These are phyloP conservation scores for silkworm (Bombyx mori) DNA, from an alignment of 1,140 invertebrate species.

Conservation along the genomic window DNA sequence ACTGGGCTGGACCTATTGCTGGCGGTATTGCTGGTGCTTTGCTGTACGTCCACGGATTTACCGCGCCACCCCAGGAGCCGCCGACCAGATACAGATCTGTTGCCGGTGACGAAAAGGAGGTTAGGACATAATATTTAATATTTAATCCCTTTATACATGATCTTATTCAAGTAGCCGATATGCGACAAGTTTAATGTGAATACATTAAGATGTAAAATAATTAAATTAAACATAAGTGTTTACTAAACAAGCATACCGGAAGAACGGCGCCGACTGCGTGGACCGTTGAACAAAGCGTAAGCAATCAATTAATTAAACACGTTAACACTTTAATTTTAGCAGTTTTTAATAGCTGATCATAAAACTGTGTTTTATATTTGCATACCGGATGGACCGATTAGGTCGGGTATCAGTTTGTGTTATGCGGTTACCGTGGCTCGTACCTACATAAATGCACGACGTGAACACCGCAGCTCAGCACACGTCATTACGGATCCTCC, in stretches of 20 bases:
- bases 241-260: slow-evolving; percentile 51
- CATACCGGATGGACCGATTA: too few species aligned
- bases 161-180: too few species aligned
- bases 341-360: too few species aligned
- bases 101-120: slow-evolving; percentile 78
- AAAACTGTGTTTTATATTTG: too few species aligned
- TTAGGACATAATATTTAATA: slow-evolving; percentile 30
- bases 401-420: too few species aligned
- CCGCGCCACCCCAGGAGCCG: slow-evolving; percentile 70
- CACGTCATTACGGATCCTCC: too few species aligned
- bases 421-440: too few species aligned
- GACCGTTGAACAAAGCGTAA: slow-evolving; percentile 62
- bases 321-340: background rate
- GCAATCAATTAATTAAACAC: slow-evolving; percentile 11
- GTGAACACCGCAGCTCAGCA: too few species aligned
- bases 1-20: slow-evolving; percentile 89
- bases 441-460: too few species aligned
- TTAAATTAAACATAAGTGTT: too few species aligned
- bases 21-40: slow-evolving; percentile 78
- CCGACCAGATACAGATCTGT: slow-evolving; percentile 72
- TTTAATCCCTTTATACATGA: background rate
- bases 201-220: too few species aligned
- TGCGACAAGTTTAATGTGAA: too few species aligned
- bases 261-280: slow-evolving; percentile 53
- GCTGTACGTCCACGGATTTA: slow-evolving; percentile 74